Base-by-base conservation (phyloP, 2,113 vertebrate genomes). In the Mixornis gularis region DNA sequence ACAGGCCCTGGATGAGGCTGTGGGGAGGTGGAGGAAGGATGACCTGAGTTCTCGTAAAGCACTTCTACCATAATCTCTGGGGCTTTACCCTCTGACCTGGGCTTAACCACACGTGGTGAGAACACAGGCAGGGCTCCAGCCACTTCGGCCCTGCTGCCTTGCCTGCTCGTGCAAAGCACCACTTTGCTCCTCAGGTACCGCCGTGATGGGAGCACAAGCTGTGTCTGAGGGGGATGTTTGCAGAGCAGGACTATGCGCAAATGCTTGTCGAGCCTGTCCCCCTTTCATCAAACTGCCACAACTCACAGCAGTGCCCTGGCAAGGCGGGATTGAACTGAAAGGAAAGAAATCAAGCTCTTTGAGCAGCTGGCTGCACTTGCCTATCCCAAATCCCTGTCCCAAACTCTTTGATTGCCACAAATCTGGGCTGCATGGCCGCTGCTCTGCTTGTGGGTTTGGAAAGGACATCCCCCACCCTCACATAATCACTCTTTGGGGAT, bases 221-320 rank as follows among this genome's bases (percentile, higher is more conserved):
- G 0, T 26, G 38, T 26, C 1, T 5, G 48, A 51, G 17, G 9
- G 46, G 51, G 40, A 19, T 26, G 14, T 74, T 64, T 60, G 62
- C 70, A 53, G 49, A 56, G 49, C 38, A 52, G 51, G 15, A 19
- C 51, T 32, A 0, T 0, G 9, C 0, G 0, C 9, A 30, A 60
- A 52, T 1, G 11, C 10, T 59, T 44, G 13, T 40, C 0, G 1
- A 68, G 43, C 40, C 74, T 89, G 26, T 34, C 17, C 18, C 51
- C 6, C 14, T 11, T 68, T 26, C 62, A 30, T 36, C 65, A 66
- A 43, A 51, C 73, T n/a, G 21, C 65, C 52, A 56, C 52, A 17
- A 10, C 52, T 46, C 60, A 16, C 52, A 59, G 73, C 36, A 22
- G 27, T n/a, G 41, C 12, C 68, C 49, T 68, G 27, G 40, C 6